Evolutionary conservation across 37 sponge, comb jelly and placozoan species (phyloP).

Genomic region (Diacarnus erythraeanus): DNA sequence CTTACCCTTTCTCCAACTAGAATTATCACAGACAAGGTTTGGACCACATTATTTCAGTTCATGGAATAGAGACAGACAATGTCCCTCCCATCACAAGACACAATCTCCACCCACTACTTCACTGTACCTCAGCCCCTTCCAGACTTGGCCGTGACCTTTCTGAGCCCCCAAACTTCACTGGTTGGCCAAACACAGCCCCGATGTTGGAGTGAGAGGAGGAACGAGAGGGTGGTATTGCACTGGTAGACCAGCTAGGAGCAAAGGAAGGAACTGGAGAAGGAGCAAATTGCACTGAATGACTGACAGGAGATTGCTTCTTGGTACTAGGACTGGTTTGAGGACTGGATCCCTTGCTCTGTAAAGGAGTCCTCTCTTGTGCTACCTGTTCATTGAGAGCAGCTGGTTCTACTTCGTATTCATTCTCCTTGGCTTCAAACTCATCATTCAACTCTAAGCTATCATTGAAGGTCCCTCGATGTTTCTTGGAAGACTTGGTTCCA

Average conservation of each 20-base stretch:
- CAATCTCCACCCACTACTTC: too few relatives aligned
- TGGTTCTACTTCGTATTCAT: conserved; percentile 15
- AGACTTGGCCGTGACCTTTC: neutral
- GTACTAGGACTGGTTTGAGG: neutral
- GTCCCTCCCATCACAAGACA: too few relatives aligned
- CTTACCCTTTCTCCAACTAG: neutral
- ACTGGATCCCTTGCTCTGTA: neutral
- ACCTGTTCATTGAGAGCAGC: conserved; percentile 1
- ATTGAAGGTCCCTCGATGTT: neutral
- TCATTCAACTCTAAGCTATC: neutral
- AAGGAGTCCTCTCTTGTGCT: neutral
- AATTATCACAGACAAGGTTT: too few relatives aligned
- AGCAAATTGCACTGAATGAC: neutral
- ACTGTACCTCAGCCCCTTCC: conserved; percentile 1
- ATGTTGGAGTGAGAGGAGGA: conserved; percentile 30
- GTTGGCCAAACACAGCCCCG: conserved; percentile 60
- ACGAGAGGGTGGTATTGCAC: neutral
- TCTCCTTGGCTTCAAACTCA: neutral
- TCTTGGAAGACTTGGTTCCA: neutral
- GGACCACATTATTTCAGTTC: too few relatives aligned
- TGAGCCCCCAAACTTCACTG: conserved; percentile 34
- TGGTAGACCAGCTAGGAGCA: conserved; percentile 8
- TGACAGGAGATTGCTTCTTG: neutral
- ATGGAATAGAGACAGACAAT: neutral
- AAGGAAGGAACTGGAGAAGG: neutral